Evolutionary conservation across 2,113 vertebrate species (phyloP), one percentile per base, ranked within the genome.

Genomic region (Chunga burmeisteri): DNA sequence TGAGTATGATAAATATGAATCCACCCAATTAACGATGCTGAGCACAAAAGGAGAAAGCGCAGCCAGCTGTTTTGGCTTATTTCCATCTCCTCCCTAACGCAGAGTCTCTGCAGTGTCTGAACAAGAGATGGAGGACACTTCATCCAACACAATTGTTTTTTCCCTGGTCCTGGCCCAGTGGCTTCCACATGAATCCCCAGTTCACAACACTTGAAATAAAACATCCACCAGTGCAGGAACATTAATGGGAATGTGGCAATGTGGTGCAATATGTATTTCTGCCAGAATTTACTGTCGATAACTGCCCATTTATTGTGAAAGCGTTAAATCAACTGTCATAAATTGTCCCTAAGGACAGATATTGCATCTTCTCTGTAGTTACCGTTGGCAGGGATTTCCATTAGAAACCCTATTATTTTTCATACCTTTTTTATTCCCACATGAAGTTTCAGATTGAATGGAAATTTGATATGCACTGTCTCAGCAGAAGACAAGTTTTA

Each of bases 321-420:
- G 81, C 56, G 88, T 89, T 95, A 91, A 94, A 96, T 95, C 94
- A 92, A 1, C 90, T 89, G 78, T 81, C 94, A 93, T 72, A 86
- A 94, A 90, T 77, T 0, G 1, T 95, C 94, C 83, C 95, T 56
- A 47, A 86, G 78, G 94, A 88, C 6, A 81, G 85, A 34, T 87
- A 81, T 75, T 95, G 61, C 74, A 86, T 73, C 88, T 87, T 46
- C 81, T 79, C 88, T 46, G 9, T 67, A 84, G 65, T 50, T 49
- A 59, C 62, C 80, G 55, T 21, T 86, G 90, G 66, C 93, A 97
- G 93, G 90, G 74, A 74, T 96, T 97, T 95, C 94, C 58, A 94
- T 93, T 72, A 75, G 83, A 49, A 91, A 59, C 47, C 72, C 62
- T n/a, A 25, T 88, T 29, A 68, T 81, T 94, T 90, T 56, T 72